These are phyloP conservation scores for Gadus chalcogrammus DNA, from an alignment of 2,113 vertebrate species.

Conservation along the genomic window DNA sequence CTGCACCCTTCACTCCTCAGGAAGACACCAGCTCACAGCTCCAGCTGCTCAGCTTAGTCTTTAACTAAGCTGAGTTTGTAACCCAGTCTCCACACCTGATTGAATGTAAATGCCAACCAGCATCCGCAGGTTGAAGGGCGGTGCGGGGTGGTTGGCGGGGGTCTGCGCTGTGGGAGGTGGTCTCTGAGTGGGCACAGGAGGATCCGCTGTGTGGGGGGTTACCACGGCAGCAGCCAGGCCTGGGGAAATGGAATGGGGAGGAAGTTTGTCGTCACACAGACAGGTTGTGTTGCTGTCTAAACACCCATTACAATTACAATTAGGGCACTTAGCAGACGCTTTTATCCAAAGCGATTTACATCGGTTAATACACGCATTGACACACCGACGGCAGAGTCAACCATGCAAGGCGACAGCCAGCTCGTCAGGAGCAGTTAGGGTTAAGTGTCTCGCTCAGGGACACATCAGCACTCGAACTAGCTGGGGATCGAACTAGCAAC, in stretches of 20 bases:
- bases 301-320: not conserved
- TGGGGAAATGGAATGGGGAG: not conserved
- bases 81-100: constrained; percentile 21
- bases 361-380: too few species aligned
- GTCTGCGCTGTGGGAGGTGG: constrained; percentile 41
- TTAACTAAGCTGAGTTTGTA: constrained; percentile 26
- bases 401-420: too few species aligned
- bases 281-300: not conserved
- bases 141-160: constrained; percentile 13
- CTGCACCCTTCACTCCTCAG: constrained; percentile 19
- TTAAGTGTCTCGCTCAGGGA: too few species aligned
- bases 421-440: too few species aligned
- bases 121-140: constrained; percentile 30
- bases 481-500: too few species aligned
- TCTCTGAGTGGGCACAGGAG: not conserved
- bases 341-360: too few species aligned
- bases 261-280: not conserved
- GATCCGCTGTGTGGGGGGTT: not conserved
- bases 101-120: constrained; percentile 57
- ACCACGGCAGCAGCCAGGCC: not conserved
- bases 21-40: constrained; percentile 45
- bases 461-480: too few species aligned
- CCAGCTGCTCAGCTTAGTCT: constrained; percentile 55
- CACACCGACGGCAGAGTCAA: too few species aligned
- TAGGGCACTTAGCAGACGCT: too few species aligned